Evolutionary conservation across 1,140 invertebrate genomes (phyloP), one percentile per base, ranked within the genome.

Genomic region (Tetramorium parvispinum): DNA sequence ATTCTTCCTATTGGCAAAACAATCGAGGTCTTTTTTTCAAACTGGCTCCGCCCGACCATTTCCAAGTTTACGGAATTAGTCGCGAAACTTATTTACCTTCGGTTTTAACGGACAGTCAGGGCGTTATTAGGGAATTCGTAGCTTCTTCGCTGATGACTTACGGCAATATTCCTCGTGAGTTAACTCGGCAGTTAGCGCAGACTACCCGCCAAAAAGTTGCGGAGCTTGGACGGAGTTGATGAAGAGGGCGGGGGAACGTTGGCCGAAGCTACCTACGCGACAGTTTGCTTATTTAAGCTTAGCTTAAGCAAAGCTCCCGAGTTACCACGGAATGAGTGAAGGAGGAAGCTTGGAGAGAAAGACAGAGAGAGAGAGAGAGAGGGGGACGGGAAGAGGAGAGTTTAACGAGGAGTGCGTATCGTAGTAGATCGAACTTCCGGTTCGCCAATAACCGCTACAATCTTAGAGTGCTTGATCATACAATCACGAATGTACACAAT

Each of bases 201-300:
- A 68, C 65, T 82, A 61, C 16, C 57, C 53, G 77, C 81, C 77
- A 88, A 91, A 91, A 91, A 91, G 88, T 91, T 91, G 71, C 53
- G 53, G 55, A 71, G 53, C 57, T 43, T 32, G 61, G 85, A 78
- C 73, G 77, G 73, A 87, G 77, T 68, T 77, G 86, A 79, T 71
- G 53, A 75, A 75, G 61, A 43, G 61, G 76, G 57, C 83, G 77
- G 63, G 16, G 88, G 70, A 88, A 86, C 88, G 71, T 65, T 76
- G 49, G 86, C 79, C 61, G 78, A 68, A 78, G 53, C 83, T 86
- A 79, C 32, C 85, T 83, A 73, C 57, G 85, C 87, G 90, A 91
- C 89, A 89, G 90, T 91, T 91, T 91, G 90, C 89, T 91, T 91
- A 91, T 91, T 91, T 91, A 91, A 91, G 88, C 90, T 89, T 88